Evolutionary conservation across 2,113 vertebrate genomes (phyloP).

Genomic region (Mobula birostris): DNA sequence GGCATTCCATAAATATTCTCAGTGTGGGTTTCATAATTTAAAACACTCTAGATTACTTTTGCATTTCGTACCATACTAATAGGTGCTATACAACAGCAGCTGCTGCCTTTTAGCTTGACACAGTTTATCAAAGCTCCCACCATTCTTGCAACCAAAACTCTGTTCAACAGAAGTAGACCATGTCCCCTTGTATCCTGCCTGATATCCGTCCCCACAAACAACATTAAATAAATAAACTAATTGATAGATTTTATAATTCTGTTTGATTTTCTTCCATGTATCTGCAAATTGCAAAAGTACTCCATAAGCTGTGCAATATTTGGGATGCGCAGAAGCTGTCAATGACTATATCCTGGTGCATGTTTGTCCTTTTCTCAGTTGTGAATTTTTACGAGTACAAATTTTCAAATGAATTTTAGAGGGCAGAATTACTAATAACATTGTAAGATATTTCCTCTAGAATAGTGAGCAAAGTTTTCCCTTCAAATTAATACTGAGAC

Average conservation of each 20-base stretch:
- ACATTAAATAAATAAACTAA: neutral
- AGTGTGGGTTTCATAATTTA: neutral
- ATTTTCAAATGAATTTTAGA: neutral
- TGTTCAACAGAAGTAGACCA: neutral
- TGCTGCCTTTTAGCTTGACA: no score
- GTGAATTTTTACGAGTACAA: neutral
- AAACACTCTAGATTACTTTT: neutral
- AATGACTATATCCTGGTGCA: neutral
- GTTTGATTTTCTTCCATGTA: neutral
- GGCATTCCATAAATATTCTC: neutral
- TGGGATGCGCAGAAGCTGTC: neutral
- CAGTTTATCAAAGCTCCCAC: neutral
- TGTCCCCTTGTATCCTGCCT: neutral
- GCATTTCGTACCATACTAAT: neutral
- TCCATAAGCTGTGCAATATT: neutral
- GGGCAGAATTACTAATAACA: neutral
- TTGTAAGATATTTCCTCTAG: neutral
- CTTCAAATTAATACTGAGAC: no score
- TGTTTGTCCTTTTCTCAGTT: neutral
- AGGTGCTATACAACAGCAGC: neutral
- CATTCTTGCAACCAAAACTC: neutral
- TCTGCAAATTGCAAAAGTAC: neutral
- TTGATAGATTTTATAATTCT: neutral
- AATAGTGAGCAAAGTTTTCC: no score
- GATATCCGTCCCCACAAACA: neutral